phyloP scores from a whole-genome alignment of 2,113 vertebrate genomes.

The Centropus unirufus region DNA sequence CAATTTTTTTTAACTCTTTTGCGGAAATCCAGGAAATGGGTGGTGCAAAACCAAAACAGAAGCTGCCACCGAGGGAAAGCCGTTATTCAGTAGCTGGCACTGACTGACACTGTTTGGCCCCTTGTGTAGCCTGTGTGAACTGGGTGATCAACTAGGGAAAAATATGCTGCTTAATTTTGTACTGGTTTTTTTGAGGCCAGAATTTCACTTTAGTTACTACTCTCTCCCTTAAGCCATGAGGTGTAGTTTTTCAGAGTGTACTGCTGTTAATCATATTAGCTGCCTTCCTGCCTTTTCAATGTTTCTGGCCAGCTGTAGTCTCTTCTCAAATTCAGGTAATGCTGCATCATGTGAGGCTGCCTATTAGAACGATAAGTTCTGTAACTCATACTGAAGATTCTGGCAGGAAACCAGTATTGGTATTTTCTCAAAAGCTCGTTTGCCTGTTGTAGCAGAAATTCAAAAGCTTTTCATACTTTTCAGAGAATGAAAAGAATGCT shows the following conservation, averaged over 20 bases:
- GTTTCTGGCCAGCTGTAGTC: background rate
- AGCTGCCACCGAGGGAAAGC: background rate
- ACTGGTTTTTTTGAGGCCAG: background rate
- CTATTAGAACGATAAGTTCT: background rate
- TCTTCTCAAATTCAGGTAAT: background rate
- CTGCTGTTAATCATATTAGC: background rate
- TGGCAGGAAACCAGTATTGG: background rate
- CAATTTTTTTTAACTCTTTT: background rate
- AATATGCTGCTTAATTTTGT: background rate
- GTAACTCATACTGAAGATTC: background rate
- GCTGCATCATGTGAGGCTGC: background rate
- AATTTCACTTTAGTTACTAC: background rate
- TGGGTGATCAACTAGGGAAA: background rate
- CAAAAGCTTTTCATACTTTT: background rate
- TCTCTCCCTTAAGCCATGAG: background rate
- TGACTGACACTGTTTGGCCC: background rate
- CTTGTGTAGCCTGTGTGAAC: background rate
- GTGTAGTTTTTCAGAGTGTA: background rate
- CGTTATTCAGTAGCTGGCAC: background rate
- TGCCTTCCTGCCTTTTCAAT: background rate
- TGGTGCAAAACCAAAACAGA: background rate
- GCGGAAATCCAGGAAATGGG: background rate
- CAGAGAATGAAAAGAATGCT: background rate
- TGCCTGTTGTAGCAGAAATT: background rate
- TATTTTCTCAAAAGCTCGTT: background rate